Conservation (phyloP, 2,888 invertebrate genomes). For the Marronus borbonicus region DNA sequence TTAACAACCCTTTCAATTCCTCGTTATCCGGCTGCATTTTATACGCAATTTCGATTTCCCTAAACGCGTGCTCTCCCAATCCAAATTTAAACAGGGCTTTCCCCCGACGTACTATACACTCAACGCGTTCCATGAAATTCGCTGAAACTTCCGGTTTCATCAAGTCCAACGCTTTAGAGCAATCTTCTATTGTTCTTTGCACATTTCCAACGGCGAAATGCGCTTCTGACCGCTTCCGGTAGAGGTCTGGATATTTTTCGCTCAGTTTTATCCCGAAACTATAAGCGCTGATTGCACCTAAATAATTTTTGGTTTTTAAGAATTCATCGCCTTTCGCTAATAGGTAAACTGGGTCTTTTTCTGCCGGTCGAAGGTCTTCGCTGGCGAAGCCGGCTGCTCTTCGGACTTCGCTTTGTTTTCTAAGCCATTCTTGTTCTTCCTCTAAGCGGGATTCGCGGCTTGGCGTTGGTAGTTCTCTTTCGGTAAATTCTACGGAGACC, state of each 20-base stretch:
- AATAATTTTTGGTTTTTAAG: slow-evolving; percentile 81
- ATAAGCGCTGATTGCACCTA: slow-evolving; percentile 88
- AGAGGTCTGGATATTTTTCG: slow-evolving; percentile 81
- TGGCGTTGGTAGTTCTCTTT: slow-evolving; percentile 86
- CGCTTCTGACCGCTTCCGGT: slow-evolving; percentile 84
- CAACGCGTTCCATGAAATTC: slow-evolving; percentile 81
- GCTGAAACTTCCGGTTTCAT: slow-evolving; percentile 81
- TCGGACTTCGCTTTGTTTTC: slow-evolving; percentile 83
- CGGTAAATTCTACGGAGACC: slow-evolving; percentile 81
- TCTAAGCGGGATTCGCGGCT: slow-evolving; percentile 80
- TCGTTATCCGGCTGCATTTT: slow-evolving; percentile 78
- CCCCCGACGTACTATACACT: slow-evolving; percentile 83
- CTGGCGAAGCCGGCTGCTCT: slow-evolving; percentile 80
- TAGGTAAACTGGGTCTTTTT: slow-evolving; percentile 87
- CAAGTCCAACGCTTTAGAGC: slow-evolving; percentile 81
- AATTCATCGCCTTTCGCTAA: slow-evolving; percentile 87
- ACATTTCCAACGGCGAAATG: slow-evolving; percentile 85
- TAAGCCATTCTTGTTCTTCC: slow-evolving; percentile 86
- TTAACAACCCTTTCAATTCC: slow-evolving; percentile 70
- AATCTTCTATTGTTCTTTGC: slow-evolving; percentile 74
- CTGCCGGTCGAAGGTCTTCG: slow-evolving; percentile 83
- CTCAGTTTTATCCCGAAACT: slow-evolving; percentile 84
- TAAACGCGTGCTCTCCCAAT: slow-evolving; percentile 79
- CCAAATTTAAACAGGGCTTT: slow-evolving; percentile 82
- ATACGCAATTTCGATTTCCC: slow-evolving; percentile 83